Conservation (phyloP, 1,140 invertebrate genomes). For the Cherax destructor region DNA sequence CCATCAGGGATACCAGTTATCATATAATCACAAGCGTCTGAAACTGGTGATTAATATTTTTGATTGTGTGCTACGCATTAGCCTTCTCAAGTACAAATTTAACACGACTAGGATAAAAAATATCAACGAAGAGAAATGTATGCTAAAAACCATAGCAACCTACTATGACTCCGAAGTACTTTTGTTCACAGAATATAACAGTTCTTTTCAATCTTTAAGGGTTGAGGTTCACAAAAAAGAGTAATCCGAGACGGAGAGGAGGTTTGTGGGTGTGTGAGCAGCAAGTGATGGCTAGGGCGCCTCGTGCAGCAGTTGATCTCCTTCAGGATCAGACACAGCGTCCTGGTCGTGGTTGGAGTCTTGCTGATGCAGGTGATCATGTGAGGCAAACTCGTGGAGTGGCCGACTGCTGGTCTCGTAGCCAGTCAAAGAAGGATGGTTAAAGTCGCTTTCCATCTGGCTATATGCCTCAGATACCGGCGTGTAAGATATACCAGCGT, state of each 20-base stretch:
- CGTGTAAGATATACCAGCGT: constrained; percentile 21
- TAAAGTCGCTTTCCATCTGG: constrained; percentile 52
- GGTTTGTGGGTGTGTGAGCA: background rate
- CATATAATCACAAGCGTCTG: background rate
- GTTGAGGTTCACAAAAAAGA: constrained; percentile 32
- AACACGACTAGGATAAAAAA: constrained; percentile 16
- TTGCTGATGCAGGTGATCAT: constrained; percentile 35
- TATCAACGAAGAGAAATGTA: constrained; percentile 7
- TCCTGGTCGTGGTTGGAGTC: constrained; percentile 43
- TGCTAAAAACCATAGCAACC: constrained; percentile 1
- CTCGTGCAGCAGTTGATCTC: constrained; percentile 48
- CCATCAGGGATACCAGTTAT: background rate
- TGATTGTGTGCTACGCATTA: constrained; percentile 3
- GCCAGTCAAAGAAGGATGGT: constrained; percentile 18
- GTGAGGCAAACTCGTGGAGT: constrained; percentile 35
- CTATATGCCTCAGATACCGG: constrained; percentile 43
- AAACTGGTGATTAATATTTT: background rate
- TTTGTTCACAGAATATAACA: constrained; percentile 27
- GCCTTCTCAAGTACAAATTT: constrained; percentile 15
- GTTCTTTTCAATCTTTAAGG: constrained; percentile 18
- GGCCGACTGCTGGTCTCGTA: constrained; percentile 29
- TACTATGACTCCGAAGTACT: background rate
- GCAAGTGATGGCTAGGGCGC: constrained; percentile 18
- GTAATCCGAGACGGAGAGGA: constrained; percentile 4
- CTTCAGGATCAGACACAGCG: constrained; percentile 44